Percentiles rank a stretch among this genome's conserved stretches.
Evolutionary conservation across 2,797 vertebrate genomes (phyloP).

Genomic region (Pteropus rufus): DNA sequence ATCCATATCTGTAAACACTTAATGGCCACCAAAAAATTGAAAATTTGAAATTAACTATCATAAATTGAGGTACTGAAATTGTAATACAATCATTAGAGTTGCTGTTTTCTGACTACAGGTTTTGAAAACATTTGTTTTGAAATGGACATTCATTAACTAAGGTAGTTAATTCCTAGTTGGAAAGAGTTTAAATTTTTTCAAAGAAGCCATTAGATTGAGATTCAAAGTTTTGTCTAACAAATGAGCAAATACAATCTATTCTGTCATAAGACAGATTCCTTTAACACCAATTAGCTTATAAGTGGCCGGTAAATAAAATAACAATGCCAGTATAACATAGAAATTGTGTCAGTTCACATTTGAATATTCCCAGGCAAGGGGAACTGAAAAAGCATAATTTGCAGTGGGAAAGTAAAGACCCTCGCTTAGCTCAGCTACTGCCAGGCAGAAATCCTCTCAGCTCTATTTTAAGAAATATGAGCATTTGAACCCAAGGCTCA

Average conservation of each 20-base stretch:
- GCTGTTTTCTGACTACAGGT: neutral
- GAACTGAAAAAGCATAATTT: neutral
- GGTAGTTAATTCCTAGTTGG: neutral
- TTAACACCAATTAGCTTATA: neutral
- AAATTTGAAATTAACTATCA: neutral
- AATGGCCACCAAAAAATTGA: neutral
- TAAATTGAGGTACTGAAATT: neutral
- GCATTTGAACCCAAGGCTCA: neutral
- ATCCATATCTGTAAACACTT: neutral
- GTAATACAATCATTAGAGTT: neutral
- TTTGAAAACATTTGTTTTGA: slow-evolving; percentile 37
- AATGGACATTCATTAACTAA: neutral
- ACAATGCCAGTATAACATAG: neutral
- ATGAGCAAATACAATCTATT: neutral
- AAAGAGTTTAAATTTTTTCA: neutral
- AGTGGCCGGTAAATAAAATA: slow-evolving; percentile 10
- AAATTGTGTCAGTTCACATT: neutral
- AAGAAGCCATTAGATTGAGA: slow-evolving; percentile 1
- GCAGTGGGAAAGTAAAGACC: neutral
- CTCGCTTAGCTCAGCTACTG: neutral
- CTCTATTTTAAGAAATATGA: neutral
- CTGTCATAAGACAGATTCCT: neutral
- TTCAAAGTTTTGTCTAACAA: neutral
- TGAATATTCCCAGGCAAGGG: neutral
- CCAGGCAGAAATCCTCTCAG: neutral